Percentiles rank a stretch among this genome's conserved stretches.
phyloP scores from a whole-genome alignment of 2,113 vertebrate genomes.

The Ophthalmotilapia sp. region DNA sequence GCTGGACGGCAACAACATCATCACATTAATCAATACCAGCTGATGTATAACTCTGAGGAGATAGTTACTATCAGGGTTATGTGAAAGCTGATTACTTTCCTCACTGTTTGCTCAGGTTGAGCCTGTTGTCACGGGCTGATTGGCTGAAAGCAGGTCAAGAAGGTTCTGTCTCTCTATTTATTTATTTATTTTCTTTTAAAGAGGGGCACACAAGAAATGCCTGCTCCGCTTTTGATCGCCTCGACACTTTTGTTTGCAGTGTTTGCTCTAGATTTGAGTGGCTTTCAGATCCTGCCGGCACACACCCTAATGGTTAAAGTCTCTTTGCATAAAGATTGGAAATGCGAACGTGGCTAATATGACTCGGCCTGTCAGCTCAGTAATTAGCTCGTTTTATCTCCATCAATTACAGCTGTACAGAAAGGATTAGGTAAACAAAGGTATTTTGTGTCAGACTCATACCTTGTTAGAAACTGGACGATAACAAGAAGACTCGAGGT shows the following conservation, averaged over 20 bases:
- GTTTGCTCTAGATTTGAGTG: constrained; percentile 52
- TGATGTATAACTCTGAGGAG: not conserved
- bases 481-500: not conserved
- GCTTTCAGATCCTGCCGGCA: constrained; percentile 13
- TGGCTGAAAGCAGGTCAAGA: not conserved
- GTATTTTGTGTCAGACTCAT: not conserved
- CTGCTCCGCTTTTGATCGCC: constrained; percentile 39
- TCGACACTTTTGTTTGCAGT: constrained; percentile 46
- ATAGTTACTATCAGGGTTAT: not conserved
- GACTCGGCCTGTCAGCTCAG: not conserved
- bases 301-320: constrained; percentile 28
- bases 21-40: not conserved
- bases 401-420: not conserved
- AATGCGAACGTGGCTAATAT: not conserved
- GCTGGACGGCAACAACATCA: not conserved
- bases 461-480: not conserved
- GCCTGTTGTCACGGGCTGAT: not conserved
- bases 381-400: not conserved
- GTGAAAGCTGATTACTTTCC: not conserved
- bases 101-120: not conserved
- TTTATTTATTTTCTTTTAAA: not conserved
- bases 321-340: not conserved
- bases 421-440: not conserved
- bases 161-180: not conserved
- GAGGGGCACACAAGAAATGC: not conserved